These are phyloP conservation scores for Melipona beecheii DNA, from an alignment of 2,888 invertebrate species.

Conservation along the genomic window DNA sequence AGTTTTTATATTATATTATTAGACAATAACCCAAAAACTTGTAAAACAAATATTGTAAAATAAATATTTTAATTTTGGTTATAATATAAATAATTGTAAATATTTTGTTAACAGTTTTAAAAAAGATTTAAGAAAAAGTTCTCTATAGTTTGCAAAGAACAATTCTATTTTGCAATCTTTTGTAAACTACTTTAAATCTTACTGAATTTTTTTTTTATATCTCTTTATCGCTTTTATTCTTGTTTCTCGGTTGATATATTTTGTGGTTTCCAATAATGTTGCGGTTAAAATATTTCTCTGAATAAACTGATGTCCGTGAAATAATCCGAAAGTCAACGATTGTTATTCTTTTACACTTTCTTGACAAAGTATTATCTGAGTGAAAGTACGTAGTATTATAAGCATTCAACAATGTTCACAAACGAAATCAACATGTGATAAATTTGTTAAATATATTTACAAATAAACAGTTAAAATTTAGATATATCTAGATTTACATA, in stretches of 20 bases:
- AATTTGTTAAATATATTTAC: neutral
- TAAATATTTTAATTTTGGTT: too few relatives aligned
- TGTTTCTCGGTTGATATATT: neutral
- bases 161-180: neutral
- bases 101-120: too few relatives aligned
- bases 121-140: too few relatives aligned
- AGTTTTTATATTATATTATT: too few relatives aligned
- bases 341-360: slow-evolving; percentile 30
- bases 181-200: neutral
- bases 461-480: too few relatives aligned
- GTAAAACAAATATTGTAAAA: too few relatives aligned
- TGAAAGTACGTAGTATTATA: slow-evolving; percentile 24
- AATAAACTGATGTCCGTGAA: slow-evolving; percentile 10
- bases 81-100: too few relatives aligned
- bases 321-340: neutral
- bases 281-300: slow-evolving; percentile 17
- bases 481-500: neutral
- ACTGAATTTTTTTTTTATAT: neutral
- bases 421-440: neutral
- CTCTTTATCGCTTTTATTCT: neutral
- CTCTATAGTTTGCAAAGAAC: too few relatives aligned
- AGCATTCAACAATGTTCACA: neutral
- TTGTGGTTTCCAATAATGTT: slow-evolving; percentile 12
- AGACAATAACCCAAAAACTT: too few relatives aligned
- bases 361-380: slow-evolving; percentile 4